phyloP scores from a whole-genome alignment of 1,140 invertebrate species.

The Sesamia nonagrioides region DNA sequence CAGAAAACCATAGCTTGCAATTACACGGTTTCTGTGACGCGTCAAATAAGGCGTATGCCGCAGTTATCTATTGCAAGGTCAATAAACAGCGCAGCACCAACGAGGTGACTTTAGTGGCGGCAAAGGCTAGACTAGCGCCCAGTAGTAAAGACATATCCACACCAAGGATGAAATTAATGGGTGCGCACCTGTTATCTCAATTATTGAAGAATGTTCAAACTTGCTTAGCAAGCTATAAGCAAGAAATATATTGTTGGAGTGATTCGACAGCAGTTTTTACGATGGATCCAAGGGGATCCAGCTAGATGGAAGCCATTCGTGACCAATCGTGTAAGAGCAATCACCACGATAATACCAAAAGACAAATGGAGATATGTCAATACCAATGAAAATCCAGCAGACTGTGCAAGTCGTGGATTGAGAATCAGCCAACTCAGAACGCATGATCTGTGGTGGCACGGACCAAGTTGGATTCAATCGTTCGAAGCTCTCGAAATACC shows the following conservation, averaged over 20 bases:
- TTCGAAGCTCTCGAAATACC: neutral
- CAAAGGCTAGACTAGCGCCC: neutral
- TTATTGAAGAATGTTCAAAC: neutral
- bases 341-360: conserved; percentile 39
- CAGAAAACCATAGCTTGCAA: neutral
- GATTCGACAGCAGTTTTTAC: conserved; percentile 58
- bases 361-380: conserved; percentile 56
- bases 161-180: neutral
- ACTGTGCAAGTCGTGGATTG: conserved; percentile 59
- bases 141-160: neutral
- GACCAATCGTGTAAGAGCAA: conserved; percentile 63
- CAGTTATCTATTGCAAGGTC: neutral
- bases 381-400: conserved; percentile 56
- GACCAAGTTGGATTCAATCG: conserved; percentile 52
- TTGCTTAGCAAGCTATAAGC: neutral
- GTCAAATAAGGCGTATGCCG: conserved; percentile 46
- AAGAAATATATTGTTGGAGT: too few relatives aligned
- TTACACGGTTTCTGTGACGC: conserved; percentile 54
- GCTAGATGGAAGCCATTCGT: conserved; percentile 66
- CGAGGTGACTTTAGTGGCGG: neutral
- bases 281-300: conserved; percentile 54
- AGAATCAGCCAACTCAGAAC: conserved; percentile 47
- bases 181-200: neutral
- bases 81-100: neutral
- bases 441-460: conserved; percentile 56